Evolutionary conservation across 2,113 vertebrate genomes (phyloP), one percentile per base, ranked within the genome.

Genomic region (Nematolebias whitei): DNA sequence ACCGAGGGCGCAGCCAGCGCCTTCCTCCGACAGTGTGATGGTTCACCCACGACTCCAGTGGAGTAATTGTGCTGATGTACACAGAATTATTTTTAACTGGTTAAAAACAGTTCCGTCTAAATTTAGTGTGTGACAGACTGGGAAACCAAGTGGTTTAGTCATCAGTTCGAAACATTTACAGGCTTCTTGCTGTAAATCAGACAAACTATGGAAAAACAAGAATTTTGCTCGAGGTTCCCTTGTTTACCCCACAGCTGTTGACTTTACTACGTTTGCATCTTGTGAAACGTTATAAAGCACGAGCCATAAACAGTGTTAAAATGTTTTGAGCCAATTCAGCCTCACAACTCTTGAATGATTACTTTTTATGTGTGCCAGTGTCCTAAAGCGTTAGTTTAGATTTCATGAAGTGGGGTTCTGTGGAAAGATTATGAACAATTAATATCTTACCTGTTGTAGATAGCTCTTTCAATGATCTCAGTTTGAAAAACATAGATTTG

Each of bases 1-100:
- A 50, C 67, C 43, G 13, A 53, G 70, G 32, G 19, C 8, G 23
- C 57, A 14, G 41, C 45, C 56, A 77, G 52, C 15, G 68, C 50
- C 24, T 44, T 63, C 64, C 49, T 66, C 59, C 16, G 40, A 11
- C 44, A 1, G 6, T 29, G 19, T 12, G 32, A 62, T 68, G 68
- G 63, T 66, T 70, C 56, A 74, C 64, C 38, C 6, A 22, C 9
- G 20, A 60, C 63, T 66, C 73, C 38, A 44, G 47, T 3, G 16
- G 18, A n/a, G 41, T 61, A 77, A 82, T 74, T 41, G 49, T 19
- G 32, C 71, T 76, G 74, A 75, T 69, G 40, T 68, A 58, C 50
- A 47, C 63, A 65, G 39, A 79, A 68, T 24, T 15, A 68, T 74
- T 71, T 79, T 68, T 39, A 55, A 53, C 63, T 24, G 14, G 29